A percentile compares a stretch with the other conserved stretches of the same genome.
These are phyloP conservation scores for Crotalus viridis DNA, from an alignment of 2,113 vertebrate species.

Conservation along the genomic window DNA sequence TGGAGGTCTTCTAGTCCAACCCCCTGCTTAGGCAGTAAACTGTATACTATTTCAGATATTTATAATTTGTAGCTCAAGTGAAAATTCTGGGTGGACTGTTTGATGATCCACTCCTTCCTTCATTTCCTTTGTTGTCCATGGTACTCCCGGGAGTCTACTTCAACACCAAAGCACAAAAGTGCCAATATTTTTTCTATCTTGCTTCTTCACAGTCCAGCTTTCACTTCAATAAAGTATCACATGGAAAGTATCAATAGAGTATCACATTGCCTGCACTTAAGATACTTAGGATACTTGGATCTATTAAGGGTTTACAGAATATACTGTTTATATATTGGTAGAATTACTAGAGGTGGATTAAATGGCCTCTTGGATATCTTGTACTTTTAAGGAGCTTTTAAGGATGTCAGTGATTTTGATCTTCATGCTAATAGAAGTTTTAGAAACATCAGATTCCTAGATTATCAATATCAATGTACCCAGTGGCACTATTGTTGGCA, in stretches of 20 bases:
- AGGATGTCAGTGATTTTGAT: not conserved
- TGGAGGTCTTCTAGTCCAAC: too few species aligned
- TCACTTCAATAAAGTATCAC: not conserved
- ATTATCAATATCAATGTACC: not conserved
- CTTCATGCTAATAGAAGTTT: not conserved
- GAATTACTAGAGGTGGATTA: not conserved
- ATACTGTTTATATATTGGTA: not conserved
- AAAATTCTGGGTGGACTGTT: not conserved
- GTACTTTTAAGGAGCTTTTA: not conserved
- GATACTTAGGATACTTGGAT: not conserved
- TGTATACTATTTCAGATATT: too few species aligned
- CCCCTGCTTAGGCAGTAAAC: too few species aligned
- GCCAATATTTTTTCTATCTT: not conserved
- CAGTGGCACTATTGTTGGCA: not conserved
- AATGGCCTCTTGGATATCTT: not conserved
- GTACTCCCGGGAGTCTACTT: not conserved
- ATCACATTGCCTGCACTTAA: not conserved
- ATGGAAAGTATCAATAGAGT: not conserved
- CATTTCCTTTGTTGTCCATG: not conserved
- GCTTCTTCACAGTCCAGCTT: not conserved
- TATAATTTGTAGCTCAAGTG: not conserved
- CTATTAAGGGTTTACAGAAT: not conserved
- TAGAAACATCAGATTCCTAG: not conserved
- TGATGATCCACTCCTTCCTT: not conserved
- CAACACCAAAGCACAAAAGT: not conserved